Percentiles rank a stretch among this genome's conserved stretches.
Evolutionary conservation across 2,113 vertebrate genomes (phyloP).

Genomic region (Eudyptes chrysolophus): DNA sequence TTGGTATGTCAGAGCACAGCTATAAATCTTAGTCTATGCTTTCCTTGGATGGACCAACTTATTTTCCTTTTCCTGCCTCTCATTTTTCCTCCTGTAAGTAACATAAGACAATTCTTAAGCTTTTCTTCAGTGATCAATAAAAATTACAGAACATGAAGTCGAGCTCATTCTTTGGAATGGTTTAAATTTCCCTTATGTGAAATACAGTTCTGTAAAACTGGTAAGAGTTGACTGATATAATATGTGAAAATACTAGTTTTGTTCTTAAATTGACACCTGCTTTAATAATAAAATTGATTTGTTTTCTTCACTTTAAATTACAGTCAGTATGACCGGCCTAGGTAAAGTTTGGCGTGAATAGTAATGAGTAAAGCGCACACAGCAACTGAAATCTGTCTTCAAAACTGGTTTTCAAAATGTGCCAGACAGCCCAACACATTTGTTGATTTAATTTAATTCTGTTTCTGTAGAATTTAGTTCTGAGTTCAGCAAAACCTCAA

Average conservation of each 20-base stretch:
- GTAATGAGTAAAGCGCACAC: neutral
- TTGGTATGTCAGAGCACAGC: neutral
- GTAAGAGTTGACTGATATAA: neutral
- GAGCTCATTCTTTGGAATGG: neutral
- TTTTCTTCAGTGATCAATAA: neutral
- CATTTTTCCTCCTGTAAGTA: neutral
- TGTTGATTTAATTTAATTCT: neutral
- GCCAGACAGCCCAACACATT: neutral
- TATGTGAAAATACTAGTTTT: neutral
- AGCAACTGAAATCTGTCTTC: neutral
- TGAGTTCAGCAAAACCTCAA: neutral
- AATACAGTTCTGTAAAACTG: neutral
- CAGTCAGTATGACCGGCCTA: neutral
- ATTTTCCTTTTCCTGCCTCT: neutral
- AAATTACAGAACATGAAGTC: neutral
- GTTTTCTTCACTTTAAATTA: neutral
- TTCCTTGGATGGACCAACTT: neutral
- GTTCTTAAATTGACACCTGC: neutral
- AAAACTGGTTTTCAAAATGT: neutral
- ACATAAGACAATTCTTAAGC: neutral
- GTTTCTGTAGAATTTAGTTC: neutral
- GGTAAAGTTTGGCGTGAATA: neutral
- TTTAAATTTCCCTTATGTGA: neutral
- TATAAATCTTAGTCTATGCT: neutral
- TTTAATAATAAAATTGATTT: neutral